Base-by-base conservation (phyloP, 1,140 invertebrate species). In the Nephila pilipes region DNA sequence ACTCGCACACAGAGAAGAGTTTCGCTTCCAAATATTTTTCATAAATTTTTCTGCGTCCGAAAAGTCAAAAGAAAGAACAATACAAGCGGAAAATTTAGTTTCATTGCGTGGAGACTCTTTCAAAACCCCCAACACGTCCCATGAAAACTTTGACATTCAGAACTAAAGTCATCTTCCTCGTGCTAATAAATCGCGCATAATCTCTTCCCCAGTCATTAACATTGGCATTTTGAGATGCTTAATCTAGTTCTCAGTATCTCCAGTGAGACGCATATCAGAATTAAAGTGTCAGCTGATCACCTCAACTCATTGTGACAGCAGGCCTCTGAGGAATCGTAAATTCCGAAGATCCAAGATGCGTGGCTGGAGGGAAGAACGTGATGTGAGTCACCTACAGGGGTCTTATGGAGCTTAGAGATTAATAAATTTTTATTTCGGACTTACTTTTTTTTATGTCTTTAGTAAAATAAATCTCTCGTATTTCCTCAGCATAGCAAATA, bases 221-320 rank as follows among this genome's bases (percentile, higher is more conserved):
- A 32, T 79, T 79, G 69, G 36, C 69, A 79, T 22, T 79, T 29
- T 79, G 69, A 32, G 69, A 29, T 25, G 25, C 29, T 79, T 79
- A 79, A 79, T 79, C 69, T 79, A 16, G 69, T 32, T 79, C 29
- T 25, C 5, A 20, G 69, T 32, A 18, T 79, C 36, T 36, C 69
- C 69, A 25, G 22, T 32, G n/a, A n/a, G n/a, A n/a, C n/a, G n/a
- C n/a, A n/a, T n/a, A n/a, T 79, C 69, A 36, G 25, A 79, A 79
- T 79, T 79, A 79, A 79, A 79, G 25, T 32, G 69, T 79, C 69
- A 79, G 5, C n/a, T 79, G 69, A 36, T 79, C 69, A 58, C 57
- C 16, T 14, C 57, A 58, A 58, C 57, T 58, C 57, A 58, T 18
- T 58, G 57, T 58, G 57, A 58, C 57, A 58, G 14, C 16, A 58